Evolutionary conservation across 2,888 invertebrate genomes (phyloP).

Genomic region (Aleiodes testaceus): DNA sequence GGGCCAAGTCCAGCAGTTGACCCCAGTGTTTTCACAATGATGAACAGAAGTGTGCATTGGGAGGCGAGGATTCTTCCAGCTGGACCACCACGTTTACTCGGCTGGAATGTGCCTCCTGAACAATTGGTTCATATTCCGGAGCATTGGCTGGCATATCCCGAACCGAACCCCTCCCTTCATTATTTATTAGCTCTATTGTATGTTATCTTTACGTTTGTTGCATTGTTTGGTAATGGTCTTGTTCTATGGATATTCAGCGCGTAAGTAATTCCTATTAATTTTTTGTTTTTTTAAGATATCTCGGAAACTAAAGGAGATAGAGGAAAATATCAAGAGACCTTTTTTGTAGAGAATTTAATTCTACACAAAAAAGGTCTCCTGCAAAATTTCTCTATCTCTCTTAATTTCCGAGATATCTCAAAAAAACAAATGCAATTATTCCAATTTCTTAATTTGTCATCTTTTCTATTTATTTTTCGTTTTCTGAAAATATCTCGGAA

Average conservation of each 20-base stretch:
- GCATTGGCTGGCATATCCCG: conserved; percentile 87
- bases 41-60: conserved; percentile 65
- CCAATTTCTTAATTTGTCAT: no score
- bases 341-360: no score
- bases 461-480: no score
- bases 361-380: no score
- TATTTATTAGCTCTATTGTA: conserved; percentile 86
- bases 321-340: no score
- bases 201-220: conserved; percentile 82
- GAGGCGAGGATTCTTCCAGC: conserved; percentile 67
- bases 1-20: conserved; percentile 63
- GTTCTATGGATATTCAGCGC: conserved; percentile 89
- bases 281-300: no score
- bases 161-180: conserved; percentile 87
- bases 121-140: conserved; percentile 81
- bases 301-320: no score
- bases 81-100: conserved; percentile 76
- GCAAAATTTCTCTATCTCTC: no score
- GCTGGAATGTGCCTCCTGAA: conserved; percentile 85
- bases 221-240: conserved; percentile 86
- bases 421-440: no score
- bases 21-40: conserved; percentile 54
- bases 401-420: no score
- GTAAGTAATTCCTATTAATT: conserved; percentile 74
- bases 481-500: no score